These are phyloP conservation scores for Tridacna crocea DNA, from an alignment of 2,888 invertebrate genomes.

Conservation along the genomic window DNA sequence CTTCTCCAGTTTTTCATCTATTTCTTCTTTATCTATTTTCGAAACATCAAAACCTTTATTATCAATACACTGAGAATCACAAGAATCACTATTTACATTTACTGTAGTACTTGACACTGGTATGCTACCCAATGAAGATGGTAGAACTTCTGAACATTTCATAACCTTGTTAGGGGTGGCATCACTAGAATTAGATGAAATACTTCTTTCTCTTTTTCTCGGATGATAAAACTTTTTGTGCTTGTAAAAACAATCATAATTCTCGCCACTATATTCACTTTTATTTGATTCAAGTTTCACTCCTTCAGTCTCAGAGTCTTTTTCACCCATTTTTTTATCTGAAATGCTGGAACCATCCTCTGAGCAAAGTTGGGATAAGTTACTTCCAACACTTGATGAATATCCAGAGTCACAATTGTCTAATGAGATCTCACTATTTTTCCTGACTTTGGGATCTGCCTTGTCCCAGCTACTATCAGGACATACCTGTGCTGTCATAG, in stretches of 20 bases:
- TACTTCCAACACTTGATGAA: conserved; percentile 43
- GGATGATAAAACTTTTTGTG: conserved; percentile 77
- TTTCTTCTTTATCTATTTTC: not conserved
- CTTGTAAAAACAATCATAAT: conserved; percentile 65
- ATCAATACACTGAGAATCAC: conserved; percentile 16
- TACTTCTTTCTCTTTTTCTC: conserved; percentile 60
- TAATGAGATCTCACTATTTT: not conserved
- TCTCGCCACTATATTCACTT: conserved; percentile 44
- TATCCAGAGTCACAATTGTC: conserved; percentile 36
- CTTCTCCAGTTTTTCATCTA: not conserved
- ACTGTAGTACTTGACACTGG: conserved; percentile 28
- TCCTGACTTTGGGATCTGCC: conserved; percentile 19
- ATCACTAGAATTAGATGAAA: conserved; percentile 30
- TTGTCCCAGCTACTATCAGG: conserved; percentile 76
- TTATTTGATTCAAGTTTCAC: conserved; percentile 4
- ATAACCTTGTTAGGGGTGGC: conserved; percentile 42
- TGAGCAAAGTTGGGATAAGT: conserved; percentile 3
- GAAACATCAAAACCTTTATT: not conserved
- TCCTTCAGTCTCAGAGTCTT: conserved; percentile 20
- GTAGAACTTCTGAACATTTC: conserved; percentile 23
- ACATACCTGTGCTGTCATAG: conserved; percentile 70
- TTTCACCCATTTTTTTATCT: conserved; percentile 21
- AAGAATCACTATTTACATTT: not conserved
- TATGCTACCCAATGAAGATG: not conserved
- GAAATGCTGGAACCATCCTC: conserved; percentile 9